Conservation (phyloP, 2,113 vertebrate species). For the Ciconia boyciana region DNA sequence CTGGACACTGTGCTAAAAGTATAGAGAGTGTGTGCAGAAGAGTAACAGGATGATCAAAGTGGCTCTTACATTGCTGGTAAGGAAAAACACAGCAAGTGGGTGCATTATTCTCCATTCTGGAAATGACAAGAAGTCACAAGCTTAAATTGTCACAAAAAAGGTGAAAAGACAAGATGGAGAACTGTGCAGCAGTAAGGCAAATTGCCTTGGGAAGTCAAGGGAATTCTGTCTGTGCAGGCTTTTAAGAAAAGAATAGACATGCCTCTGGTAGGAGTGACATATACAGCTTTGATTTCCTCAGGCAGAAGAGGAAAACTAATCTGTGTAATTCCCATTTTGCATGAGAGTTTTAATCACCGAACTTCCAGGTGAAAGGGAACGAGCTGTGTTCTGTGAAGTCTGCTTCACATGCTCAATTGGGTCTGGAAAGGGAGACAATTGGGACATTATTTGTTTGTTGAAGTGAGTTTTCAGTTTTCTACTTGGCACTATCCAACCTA, state of each 20-base stretch:
- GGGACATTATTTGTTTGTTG: neutral
- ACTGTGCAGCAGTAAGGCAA: neutral
- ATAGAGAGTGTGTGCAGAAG: neutral
- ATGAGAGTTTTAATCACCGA: neutral
- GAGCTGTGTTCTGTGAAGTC: neutral
- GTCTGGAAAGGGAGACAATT: neutral
- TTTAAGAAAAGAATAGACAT: neutral
- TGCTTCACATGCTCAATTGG: neutral
- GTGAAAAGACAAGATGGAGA: neutral
- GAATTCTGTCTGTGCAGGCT: neutral
- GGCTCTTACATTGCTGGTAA: neutral
- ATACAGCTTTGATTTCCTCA: neutral
- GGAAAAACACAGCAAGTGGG: neutral
- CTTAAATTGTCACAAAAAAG: neutral
- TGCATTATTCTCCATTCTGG: neutral
- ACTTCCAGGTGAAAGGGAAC: neutral
- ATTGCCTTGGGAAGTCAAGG: fast-evolving
- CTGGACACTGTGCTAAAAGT: neutral
- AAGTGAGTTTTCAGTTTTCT: neutral
- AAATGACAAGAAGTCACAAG: neutral
- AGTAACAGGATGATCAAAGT: neutral
- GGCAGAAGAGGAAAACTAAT: neutral
- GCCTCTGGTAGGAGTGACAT: neutral
- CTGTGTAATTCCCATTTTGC: neutral
- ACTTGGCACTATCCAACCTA: neutral